Percentiles rank a stretch among this genome's conserved stretches.
Evolutionary conservation across 2,113 vertebrate genomes (phyloP).

Genomic region (Lycaon pictus): DNA sequence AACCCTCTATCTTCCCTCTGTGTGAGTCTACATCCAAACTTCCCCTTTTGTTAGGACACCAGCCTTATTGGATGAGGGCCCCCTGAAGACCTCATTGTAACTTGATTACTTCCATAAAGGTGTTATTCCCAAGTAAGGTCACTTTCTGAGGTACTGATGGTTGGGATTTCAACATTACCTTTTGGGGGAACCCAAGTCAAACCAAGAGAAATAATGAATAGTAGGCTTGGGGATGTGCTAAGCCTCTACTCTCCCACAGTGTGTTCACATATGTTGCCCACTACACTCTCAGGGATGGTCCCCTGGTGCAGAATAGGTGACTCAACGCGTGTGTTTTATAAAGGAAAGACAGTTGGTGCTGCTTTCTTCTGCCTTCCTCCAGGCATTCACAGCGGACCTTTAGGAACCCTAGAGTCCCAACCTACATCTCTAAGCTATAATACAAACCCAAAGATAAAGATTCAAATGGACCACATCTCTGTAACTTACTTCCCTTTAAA

Average conservation of each 20-base stretch:
- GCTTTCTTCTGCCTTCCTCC: background rate
- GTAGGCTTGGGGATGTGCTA: background rate
- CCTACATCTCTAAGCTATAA: background rate
- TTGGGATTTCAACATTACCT: background rate
- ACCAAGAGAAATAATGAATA: background rate
- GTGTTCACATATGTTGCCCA: background rate
- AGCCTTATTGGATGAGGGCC: background rate
- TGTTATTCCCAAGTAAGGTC: background rate
- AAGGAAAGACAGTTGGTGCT: background rate
- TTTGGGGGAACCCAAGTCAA: constrained; percentile 25
- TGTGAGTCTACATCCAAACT: background rate
- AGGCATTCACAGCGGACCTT: background rate
- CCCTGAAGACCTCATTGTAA: background rate
- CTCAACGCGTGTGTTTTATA: background rate
- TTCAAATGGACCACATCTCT: constrained; percentile 30
- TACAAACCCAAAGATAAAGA: background rate
- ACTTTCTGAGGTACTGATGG: background rate
- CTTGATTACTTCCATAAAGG: background rate
- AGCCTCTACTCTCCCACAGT: background rate
- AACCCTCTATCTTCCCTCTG: background rate
- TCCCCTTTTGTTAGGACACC: background rate
- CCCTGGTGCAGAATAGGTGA: background rate
- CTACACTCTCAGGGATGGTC: background rate
- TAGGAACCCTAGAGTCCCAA: background rate
- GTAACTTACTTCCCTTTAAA: constrained; percentile 56